Evolutionary conservation across 2,113 vertebrate genomes (phyloP).

Genomic region (Ascaphus truei): DNA sequence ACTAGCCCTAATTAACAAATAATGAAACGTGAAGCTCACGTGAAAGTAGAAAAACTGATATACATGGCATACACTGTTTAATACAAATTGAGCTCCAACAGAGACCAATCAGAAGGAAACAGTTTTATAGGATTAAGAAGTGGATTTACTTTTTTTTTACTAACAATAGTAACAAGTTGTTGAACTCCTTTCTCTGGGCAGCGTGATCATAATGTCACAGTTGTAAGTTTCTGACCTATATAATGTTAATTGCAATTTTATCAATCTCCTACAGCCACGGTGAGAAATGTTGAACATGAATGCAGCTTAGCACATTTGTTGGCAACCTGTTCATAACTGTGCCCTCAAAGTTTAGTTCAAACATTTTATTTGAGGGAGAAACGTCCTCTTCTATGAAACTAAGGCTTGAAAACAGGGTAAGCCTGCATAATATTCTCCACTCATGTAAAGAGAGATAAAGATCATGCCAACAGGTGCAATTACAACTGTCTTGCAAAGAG

Average conservation of each 20-base stretch:
- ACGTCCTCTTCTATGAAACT: too few relatives aligned
- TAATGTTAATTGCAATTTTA: neutral
- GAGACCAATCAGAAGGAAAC: conserved; percentile 19
- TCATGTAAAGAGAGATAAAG: too few relatives aligned
- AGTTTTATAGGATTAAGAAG: conserved; percentile 10
- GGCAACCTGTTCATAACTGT: too few relatives aligned
- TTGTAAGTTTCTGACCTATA: neutral
- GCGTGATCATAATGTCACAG: neutral
- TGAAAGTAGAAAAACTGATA: neutral
- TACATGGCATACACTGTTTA: neutral
- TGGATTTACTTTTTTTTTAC: neutral
- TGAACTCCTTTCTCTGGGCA: neutral
- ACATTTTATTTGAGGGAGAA: too few relatives aligned
- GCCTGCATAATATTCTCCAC: too few relatives aligned
- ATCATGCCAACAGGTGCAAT: too few relatives aligned
- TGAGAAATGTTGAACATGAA: neutral
- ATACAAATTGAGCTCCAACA: conserved; percentile 1
- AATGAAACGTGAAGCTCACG: neutral
- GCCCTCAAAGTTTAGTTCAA: too few relatives aligned
- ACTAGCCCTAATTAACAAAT: neutral
- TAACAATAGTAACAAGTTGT: neutral
- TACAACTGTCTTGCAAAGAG: too few relatives aligned
- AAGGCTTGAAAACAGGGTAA: too few relatives aligned
- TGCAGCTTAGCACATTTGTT: neutral
- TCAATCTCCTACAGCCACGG: neutral